A percentile compares a stretch with the other conserved stretches of the same genome.
Conservation (phyloP, 2,797 vertebrate genomes). For the Gadopsis marmoratus region DNA sequence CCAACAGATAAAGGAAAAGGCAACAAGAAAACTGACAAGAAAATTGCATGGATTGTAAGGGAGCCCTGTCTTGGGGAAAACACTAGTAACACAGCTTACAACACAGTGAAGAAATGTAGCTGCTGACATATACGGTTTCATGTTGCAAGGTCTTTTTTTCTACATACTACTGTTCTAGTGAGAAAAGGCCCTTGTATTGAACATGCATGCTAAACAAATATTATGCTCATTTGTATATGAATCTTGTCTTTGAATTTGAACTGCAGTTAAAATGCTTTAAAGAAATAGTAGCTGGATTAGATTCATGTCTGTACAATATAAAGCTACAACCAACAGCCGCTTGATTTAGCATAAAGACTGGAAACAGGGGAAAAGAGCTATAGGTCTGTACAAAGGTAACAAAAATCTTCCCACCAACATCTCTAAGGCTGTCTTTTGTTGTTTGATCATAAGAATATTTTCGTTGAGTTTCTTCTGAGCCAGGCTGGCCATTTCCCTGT, state of each 20-base stretch:
- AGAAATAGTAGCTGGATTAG: neutral
- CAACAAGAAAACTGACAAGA: constrained; percentile 70
- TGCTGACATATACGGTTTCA: constrained; percentile 10
- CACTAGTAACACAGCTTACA: constrained; percentile 29
- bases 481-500: neutral
- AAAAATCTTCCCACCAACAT: neutral
- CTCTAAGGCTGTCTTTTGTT: neutral
- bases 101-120: neutral
- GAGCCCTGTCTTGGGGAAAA: constrained; percentile 39
- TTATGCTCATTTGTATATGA: neutral
- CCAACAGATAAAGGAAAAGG: constrained; percentile 55
- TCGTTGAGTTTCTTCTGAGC: neutral
- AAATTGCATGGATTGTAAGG: constrained; percentile 61
- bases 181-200: neutral
- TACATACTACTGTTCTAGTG: neutral
- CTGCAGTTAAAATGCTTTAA: neutral
- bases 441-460: neutral
- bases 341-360: neutral
- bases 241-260: no score
- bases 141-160: neutral
- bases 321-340: neutral
- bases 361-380: neutral
- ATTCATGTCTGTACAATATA: neutral
- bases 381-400: neutral
- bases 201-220: neutral